Base-by-base conservation (phyloP, 2,888 invertebrate genomes). In the Tachina lurida region DNA sequence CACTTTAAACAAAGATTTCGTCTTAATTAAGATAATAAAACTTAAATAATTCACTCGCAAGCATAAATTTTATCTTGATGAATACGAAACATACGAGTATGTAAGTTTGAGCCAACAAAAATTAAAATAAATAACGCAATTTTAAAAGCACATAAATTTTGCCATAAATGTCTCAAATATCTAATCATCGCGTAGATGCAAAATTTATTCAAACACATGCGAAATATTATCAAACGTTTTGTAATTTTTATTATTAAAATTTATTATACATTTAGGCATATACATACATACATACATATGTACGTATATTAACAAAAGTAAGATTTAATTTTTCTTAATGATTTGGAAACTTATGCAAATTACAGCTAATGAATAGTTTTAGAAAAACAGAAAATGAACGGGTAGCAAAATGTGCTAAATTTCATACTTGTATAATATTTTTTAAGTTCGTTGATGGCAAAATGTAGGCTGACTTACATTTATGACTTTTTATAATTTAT, bases 1-100 rank as follows among this genome's bases (percentile, higher is more conserved):
- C 56, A 73, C 58, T 80, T 65, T 13, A 41, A 15, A 74, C 41
- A 45, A 49, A 41, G 41, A 73, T 67, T 67, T 67, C 22, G n/a
- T 22, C 58, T 56, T 73, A 71, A 79, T 79, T 19, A 49, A 65
- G 65, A 49, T 43, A 70, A 68, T 78, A 80, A 73, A 73, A 73
- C 19, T 39, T 22, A 63, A 80, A 47, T 41, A 39, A 47, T 71
- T 54, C 31, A 1, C n/a, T 43, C 10, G 17, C 15, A 70, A 62
- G 39, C 45, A 54, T 63, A 54, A 47, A 47, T 43, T 63, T 62
- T 62, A 15, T 31, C 60, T 41, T 41, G 22, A 19, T n/a, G 19
- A 60, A 41, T 19, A 15, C 8, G 2, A 31, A 22, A 63, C 39
- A 63, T 19, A 65, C 3, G n/a, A n/a, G 22, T 22, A 31, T 56